Conservation (phyloP, 1,140 invertebrate genomes). For the Pseudomyrmex sp. region DNA sequence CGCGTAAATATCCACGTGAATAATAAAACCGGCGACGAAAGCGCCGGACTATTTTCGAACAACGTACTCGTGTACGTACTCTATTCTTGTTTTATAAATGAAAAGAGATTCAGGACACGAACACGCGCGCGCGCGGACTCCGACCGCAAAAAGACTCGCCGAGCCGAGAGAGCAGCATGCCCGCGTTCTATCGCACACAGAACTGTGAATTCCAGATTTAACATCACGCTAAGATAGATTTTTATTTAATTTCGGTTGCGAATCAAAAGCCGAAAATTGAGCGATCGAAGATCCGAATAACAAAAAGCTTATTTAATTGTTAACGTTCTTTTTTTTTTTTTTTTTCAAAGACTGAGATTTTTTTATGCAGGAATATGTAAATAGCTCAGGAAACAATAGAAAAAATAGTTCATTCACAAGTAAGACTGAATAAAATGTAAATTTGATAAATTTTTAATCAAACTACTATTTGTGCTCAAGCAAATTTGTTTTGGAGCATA, state of each 20-base stretch:
- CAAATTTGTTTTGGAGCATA: neutral
- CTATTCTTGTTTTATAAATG: slow-evolving; percentile 48
- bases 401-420: too few species aligned
- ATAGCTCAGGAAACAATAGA: too few species aligned
- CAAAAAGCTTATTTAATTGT: neutral
- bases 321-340: too few species aligned
- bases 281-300: slow-evolving; percentile 1
- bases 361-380: neutral
- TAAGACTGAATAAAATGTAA: too few species aligned
- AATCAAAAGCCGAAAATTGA: slow-evolving; percentile 20
- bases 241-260: slow-evolving; percentile 3
- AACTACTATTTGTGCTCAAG: too few species aligned
- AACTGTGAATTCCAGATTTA: slow-evolving; percentile 16
- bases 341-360: neutral
- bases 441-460: too few species aligned
- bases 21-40: slow-evolving; percentile 26
- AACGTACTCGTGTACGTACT: slow-evolving; percentile 16
- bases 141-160: neutral
- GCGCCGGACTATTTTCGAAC: slow-evolving; percentile 25
- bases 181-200: neutral
- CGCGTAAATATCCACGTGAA: slow-evolving; percentile 27
- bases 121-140: too few species aligned
- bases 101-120: neutral
- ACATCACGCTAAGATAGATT: neutral
- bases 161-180: neutral